Evolutionary conservation across 2,797 vertebrate genomes (phyloP).

Genomic region (Eulemur coronatus): DNA sequence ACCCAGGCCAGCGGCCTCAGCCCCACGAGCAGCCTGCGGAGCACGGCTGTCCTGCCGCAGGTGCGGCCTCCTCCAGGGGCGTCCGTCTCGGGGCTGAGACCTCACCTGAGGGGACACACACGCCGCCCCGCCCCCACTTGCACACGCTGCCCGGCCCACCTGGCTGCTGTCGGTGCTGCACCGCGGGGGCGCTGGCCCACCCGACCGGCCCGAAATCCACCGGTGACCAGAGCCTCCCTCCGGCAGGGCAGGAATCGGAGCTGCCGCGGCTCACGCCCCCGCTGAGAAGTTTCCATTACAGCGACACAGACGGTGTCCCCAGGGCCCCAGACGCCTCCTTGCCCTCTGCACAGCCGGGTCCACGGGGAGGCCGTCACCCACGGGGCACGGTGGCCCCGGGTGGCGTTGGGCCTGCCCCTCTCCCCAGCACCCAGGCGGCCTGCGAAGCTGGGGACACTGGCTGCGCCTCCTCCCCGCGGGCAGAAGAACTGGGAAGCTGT

Average conservation of each 20-base stretch:
- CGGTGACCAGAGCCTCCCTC: neutral
- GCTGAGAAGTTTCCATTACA: conserved; percentile 55
- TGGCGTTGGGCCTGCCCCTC: rapidly evolving
- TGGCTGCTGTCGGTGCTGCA: neutral
- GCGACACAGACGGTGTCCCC: neutral
- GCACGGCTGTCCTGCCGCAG: rapidly evolving
- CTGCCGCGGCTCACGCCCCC: rapidly evolving
- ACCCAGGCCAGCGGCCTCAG: neutral
- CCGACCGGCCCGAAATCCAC: rapidly evolving
- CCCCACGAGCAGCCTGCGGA: no score
- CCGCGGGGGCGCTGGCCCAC: neutral
- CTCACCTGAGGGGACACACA: rapidly evolving
- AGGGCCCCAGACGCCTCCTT: rapidly evolving
- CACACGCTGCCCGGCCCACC: neutral
- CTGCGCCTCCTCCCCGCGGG: neutral
- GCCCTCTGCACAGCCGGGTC: neutral
- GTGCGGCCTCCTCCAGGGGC: neutral
- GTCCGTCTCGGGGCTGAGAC: neutral
- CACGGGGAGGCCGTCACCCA: rapidly evolving
- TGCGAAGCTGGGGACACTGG: no score
- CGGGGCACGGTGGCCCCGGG: neutral
- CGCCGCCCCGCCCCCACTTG: rapidly evolving
- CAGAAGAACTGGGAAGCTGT: neutral
- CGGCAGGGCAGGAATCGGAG: conserved; percentile 14
- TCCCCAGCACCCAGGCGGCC: neutral